Conservation (phyloP, 2,888 invertebrate genomes). For the Callyntrura guangdongensis region DNA sequence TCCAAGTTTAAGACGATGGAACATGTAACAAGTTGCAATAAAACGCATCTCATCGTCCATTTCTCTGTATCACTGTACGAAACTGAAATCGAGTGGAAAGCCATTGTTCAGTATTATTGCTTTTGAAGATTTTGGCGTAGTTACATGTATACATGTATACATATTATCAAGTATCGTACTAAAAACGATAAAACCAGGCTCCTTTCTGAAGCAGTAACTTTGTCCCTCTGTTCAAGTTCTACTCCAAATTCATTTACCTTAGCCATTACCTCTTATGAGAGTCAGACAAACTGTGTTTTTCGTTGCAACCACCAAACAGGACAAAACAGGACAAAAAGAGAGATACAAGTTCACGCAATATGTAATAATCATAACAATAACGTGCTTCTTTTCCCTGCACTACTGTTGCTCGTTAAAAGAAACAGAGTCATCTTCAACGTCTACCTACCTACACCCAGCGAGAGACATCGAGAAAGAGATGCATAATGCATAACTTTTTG, state of each 20-base stretch:
- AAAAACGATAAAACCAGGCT: background rate
- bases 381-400: conserved; percentile 19
- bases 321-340: background rate
- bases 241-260: background rate
- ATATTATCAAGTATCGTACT: background rate
- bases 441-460: background rate
- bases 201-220: too few relatives aligned
- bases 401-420: conserved; percentile 25
- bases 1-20: too few relatives aligned
- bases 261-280: background rate
- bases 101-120: background rate
- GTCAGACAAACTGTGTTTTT: background rate
- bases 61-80: background rate
- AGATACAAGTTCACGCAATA: conserved; percentile 50
- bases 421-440: conserved; percentile 16
- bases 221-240: too few relatives aligned
- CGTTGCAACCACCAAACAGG: conserved; percentile 1
- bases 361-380: conserved; percentile 52
- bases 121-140: too few relatives aligned
- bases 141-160: background rate
- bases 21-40: background rate
- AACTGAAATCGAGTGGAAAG: conserved; percentile 2
- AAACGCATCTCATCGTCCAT: background rate
- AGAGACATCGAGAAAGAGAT: background rate
- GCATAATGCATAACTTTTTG: background rate